Evolutionary conservation across 2,113 vertebrate genomes (phyloP).

Genomic region (Hiodon alosoides): DNA sequence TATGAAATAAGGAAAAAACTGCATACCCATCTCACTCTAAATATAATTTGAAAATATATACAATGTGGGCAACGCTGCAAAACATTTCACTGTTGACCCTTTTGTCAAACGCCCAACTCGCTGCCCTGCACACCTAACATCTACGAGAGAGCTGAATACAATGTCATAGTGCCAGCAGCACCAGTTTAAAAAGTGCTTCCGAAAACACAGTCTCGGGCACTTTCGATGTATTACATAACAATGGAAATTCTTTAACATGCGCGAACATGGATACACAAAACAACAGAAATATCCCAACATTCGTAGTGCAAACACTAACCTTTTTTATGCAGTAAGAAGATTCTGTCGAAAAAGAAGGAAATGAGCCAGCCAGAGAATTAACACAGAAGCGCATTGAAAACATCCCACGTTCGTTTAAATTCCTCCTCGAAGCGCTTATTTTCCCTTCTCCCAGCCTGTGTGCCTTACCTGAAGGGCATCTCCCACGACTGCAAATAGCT

Average conservation of each 20-base stretch:
- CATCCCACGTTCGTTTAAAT: slow-evolving; percentile 44
- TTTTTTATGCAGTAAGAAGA: slow-evolving; percentile 35
- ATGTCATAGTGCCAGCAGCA: slow-evolving; percentile 29
- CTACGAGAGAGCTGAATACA: slow-evolving; percentile 22
- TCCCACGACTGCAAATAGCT: slow-evolving; percentile 68
- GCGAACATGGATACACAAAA: slow-evolving; percentile 22
- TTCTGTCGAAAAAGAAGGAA: slow-evolving; percentile 37
- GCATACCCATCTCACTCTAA: not conserved
- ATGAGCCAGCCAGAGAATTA: slow-evolving; percentile 38
- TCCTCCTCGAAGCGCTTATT: slow-evolving; percentile 34
- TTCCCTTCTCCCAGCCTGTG: slow-evolving; percentile 41
- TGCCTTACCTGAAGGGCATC: slow-evolving; percentile 74
- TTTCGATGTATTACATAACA: slow-evolving; percentile 21
- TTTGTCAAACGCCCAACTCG: slow-evolving; percentile 18
- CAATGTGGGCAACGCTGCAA: not conserved
- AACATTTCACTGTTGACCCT: not conserved
- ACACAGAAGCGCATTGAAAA: slow-evolving; percentile 39
- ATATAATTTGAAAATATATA: not conserved
- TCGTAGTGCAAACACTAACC: slow-evolving; percentile 37
- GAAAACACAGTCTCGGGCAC: slow-evolving; percentile 8
- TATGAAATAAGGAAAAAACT: no score
- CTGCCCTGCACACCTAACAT: slow-evolving; percentile 22
- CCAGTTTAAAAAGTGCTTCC: slow-evolving; percentile 27
- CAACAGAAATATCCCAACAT: slow-evolving; percentile 23
- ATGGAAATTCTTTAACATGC: slow-evolving; percentile 27